These are phyloP conservation scores for Eugnorisma glareosa DNA, from an alignment of 2,888 invertebrate species.

Conservation along the genomic window DNA sequence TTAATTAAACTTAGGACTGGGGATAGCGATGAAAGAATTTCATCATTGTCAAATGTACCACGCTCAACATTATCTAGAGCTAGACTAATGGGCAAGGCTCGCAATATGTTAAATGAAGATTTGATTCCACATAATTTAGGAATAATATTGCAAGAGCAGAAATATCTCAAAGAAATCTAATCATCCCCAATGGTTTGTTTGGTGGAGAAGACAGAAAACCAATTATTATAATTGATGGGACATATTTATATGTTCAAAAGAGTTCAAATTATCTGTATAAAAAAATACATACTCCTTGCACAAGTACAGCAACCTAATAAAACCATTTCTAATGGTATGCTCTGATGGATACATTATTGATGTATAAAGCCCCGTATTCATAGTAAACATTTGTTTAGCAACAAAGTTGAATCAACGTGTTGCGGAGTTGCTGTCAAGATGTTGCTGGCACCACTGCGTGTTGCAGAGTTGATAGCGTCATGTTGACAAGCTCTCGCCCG, in stretches of 20 bases:
- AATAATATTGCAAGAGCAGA: background rate
- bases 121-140: background rate
- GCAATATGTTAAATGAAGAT: background rate
- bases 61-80: background rate
- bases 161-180: background rate
- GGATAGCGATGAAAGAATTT: background rate
- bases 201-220: background rate
- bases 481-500: constrained; percentile 9
- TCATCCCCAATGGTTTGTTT: background rate
- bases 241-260: background rate
- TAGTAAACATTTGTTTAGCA: too few species aligned
- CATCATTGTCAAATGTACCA: background rate
- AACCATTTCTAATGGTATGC: constrained; percentile 21
- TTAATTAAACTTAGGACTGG: constrained; percentile 6
- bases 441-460: constrained; percentile 13
- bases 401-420: background rate
- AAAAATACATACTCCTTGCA: constrained; percentile 11
- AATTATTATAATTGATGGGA: background rate
- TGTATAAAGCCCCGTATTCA: constrained; percentile 4
- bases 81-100: background rate
- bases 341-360: constrained; percentile 36
- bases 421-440: constrained; percentile 5
- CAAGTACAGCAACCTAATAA: constrained; percentile 28
- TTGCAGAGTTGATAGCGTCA: constrained; percentile 9
- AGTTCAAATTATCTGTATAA: background rate